Base-by-base conservation (phyloP, 2,113 vertebrate genomes). In the Vombatus ursinus region DNA sequence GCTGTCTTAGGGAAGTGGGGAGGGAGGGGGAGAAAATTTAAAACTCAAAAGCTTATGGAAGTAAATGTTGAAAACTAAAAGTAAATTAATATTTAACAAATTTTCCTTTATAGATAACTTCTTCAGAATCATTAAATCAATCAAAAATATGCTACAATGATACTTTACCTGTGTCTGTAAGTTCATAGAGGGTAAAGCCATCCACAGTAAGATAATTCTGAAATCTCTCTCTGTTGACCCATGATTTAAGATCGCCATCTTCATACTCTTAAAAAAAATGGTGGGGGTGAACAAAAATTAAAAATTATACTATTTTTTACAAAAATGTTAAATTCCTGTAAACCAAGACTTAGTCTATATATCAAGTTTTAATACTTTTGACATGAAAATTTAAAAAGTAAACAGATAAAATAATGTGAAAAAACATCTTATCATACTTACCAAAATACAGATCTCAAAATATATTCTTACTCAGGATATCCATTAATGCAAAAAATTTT, bases 151-250 rank as follows among this genome's bases (percentile, higher is more conserved):
- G 37, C 37, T 84, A 44, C 14, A 77, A 19, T 84, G 37, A 44
- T 53, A 61, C 48, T 91, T 98, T 97, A 99, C 99, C 99, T 97
- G 99, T 99, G 96, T 99, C 99, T 97, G 99, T 99, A 25, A 99
- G 99, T 97, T 99, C 99, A 96, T 99, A 99, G 0, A 99, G 97
- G 0, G 99, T 99, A 96, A 99, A 99, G 52, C 99, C 99, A 93
- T 99, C 99, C 91, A 99, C 98, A 12, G 99, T 98, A 93, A 99
- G 99, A 95, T 99, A 99, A 47, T 99, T 99, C 98, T 99, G 99
- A 98, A 99, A 99, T 89, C 99, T 99, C 97, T 99, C 99, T 94
- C 99, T 99, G 25, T 99, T 99, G 97, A 99, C 99, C 99, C 99
- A 99, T 11, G 99, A 98, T 7, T 99, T 99, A 95, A 99, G 98